Evolutionary conservation across 2,113 vertebrate species (phyloP), one percentile per base, ranked within the genome.

Genomic region (Nyctibius bracteatus): DNA sequence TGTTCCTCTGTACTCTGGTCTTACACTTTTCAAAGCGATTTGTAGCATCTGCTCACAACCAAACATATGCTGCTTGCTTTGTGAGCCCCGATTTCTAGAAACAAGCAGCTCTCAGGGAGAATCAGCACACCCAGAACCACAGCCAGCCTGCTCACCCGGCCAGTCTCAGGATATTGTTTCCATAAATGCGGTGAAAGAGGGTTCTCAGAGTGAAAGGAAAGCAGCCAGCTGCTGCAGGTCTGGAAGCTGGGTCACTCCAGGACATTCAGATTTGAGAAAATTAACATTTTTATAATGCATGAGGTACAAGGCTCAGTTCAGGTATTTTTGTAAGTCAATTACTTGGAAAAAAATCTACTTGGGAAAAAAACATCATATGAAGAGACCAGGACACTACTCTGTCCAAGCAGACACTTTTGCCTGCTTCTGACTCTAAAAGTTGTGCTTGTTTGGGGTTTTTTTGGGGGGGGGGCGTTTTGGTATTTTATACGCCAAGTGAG

Each of bases 291-390:
- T 61, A 91, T 84, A 67, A 95, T 87, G 61, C 57, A 93, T 62
- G 85, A 94, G 78, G 70, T 58, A 62, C 52, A 85, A 12, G 2
- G 19, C 51, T 74, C 46, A 16, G 37, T 55, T 66, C 78, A 66
- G 81, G 65, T 87, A 74, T 84, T 96, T 91, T 27, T 78, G 28
- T 74, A 93, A 89, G 25, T 59, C 61, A 63, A 62, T 90, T 87
- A 82, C 8, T 67, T 47, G 19, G 37, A 43, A 11, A 89, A 82
- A 88, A 81, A 44, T 23, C 68, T 35, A 46, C 47, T n/a, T 74
- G 25, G 54, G 7, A 27, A 83, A 65, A 65, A 67, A 68, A 3
- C 18, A 47, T 24, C 1, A 19, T 79, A 22, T 35, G 63, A 72
- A 59, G 39, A 70, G 27, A 57, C 8, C 51, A 62, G 57, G 46